Percentiles rank a stretch among this genome's conserved stretches.
These are phyloP conservation scores for Camponotus pennsylvanicus DNA, from an alignment of 1,140 invertebrate genomes.

Conservation along the genomic window DNA sequence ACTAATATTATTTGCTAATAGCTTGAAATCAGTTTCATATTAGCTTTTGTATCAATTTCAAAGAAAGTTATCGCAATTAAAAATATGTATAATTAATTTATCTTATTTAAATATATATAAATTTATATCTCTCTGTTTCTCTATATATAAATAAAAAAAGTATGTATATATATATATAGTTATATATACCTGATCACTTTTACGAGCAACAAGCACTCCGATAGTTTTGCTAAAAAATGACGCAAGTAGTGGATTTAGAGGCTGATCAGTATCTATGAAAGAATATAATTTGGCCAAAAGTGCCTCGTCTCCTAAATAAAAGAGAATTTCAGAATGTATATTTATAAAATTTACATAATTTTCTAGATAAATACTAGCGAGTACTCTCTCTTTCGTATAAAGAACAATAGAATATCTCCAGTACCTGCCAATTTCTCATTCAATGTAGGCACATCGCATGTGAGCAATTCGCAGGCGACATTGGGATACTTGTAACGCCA, in stretches of 20 bases:
- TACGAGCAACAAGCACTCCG: conserved; percentile 93
- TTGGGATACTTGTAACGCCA: conserved; percentile 96
- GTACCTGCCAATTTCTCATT: conserved; percentile 93
- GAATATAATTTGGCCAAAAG: conserved; percentile 95
- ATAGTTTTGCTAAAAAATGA: conserved; percentile 98
- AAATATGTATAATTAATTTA: not conserved
- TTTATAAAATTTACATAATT: not conserved
- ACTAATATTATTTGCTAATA: conserved; percentile 37
- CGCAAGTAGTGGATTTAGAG: conserved; percentile 96
- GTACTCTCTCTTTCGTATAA: not conserved
- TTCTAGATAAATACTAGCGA: not conserved
- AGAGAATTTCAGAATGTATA: not conserved
- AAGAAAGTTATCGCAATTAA: not conserved
- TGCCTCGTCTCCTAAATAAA: conserved; percentile 88
- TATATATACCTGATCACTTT: conserved; percentile 90
- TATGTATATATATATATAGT: not conserved
- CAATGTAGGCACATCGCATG: conserved; percentile 94
- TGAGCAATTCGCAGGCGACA: conserved; percentile 97
- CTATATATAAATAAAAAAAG: conserved; percentile 9
- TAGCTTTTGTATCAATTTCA: not conserved
- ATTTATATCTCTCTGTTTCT: not conserved
- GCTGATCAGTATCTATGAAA: conserved; percentile 94
- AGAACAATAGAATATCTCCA: not conserved
- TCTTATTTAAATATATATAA: conserved; percentile 36
- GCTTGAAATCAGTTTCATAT: not conserved